These are phyloP conservation scores for Metellina segmentata DNA, from an alignment of 2,888 invertebrate genomes.

Conservation along the genomic window DNA sequence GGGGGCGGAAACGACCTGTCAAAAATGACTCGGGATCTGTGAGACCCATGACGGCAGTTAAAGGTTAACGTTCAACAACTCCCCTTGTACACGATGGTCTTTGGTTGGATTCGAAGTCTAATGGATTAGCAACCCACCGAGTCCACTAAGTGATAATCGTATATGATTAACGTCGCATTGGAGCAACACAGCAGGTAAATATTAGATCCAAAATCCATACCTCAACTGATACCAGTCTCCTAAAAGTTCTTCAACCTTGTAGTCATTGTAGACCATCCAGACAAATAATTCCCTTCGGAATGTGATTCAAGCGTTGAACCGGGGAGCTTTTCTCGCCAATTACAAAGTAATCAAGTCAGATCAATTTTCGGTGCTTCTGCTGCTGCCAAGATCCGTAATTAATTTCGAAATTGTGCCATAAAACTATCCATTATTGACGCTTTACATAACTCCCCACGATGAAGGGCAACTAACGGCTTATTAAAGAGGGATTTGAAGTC, in stretches of 20 bases:
- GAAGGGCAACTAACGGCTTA: slow-evolving; percentile 16
- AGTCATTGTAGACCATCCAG: not conserved
- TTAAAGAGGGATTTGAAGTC: not conserved
- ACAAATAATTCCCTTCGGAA: not conserved
- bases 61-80: too few species aligned
- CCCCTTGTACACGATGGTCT: too few species aligned
- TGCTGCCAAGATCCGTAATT: slow-evolving; percentile 7
- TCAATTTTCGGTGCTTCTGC: not conserved
- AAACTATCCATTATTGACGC: slow-evolving; percentile 14
- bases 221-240: too few species aligned
- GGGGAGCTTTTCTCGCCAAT: not conserved
- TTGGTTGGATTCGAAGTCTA: too few species aligned
- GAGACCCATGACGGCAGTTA: too few species aligned
- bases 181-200: too few species aligned
- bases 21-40: too few species aligned
- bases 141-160: too few species aligned
- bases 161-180: too few species aligned
- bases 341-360: not conserved
- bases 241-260: not conserved
- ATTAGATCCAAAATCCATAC: too few species aligned
- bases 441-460: not conserved
- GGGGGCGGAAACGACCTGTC: too few species aligned
- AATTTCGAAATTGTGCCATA: slow-evolving; percentile 4
- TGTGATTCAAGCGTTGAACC: not conserved
- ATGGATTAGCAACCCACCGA: too few species aligned